phyloP scores from a whole-genome alignment of 2,113 vertebrate genomes.

The Microtus ochrogaster region DNA sequence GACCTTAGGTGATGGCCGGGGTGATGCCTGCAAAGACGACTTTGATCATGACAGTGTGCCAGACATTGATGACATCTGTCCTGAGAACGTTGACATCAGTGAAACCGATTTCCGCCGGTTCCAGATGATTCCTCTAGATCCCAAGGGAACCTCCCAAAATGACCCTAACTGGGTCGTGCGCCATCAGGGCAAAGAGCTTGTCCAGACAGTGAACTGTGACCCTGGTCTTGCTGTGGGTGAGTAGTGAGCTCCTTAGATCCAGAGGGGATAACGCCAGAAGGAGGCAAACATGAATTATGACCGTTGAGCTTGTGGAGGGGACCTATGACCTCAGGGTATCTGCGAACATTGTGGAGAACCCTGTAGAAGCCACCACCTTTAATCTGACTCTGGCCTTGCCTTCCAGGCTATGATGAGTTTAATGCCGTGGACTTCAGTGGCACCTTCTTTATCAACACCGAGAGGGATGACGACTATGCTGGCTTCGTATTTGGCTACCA shows the following conservation, averaged over 20 bases:
- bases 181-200: conserved; percentile 98
- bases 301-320: neutral
- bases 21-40: conserved; percentile 97
- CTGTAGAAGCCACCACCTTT: neutral
- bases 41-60: conserved; percentile 96
- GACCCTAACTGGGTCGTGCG: conserved; percentile 99
- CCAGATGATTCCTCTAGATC: conserved; percentile 99
- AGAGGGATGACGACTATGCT: conserved; percentile 98
- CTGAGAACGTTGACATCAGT: conserved; percentile 97
- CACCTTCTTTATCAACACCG: conserved; percentile 99
- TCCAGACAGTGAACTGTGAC: conserved; percentile 99
- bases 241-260: conserved; percentile 63
- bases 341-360: neutral
- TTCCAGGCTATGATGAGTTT: conserved; percentile 96
- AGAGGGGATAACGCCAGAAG: neutral
- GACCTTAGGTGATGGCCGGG: conserved; percentile 93
- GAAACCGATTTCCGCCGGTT: conserved; percentile 98
- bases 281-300: neutral
- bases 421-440: conserved; percentile 98
- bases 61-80: conserved; percentile 97
- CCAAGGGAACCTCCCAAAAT: conserved; percentile 97
- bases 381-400: conserved; percentile 29
- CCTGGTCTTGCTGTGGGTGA: conserved; percentile 98
- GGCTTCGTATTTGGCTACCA: conserved; percentile 99
- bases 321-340: neutral